Conservation (phyloP, 2,113 vertebrate species). For the Acrocephalus kingi region DNA sequence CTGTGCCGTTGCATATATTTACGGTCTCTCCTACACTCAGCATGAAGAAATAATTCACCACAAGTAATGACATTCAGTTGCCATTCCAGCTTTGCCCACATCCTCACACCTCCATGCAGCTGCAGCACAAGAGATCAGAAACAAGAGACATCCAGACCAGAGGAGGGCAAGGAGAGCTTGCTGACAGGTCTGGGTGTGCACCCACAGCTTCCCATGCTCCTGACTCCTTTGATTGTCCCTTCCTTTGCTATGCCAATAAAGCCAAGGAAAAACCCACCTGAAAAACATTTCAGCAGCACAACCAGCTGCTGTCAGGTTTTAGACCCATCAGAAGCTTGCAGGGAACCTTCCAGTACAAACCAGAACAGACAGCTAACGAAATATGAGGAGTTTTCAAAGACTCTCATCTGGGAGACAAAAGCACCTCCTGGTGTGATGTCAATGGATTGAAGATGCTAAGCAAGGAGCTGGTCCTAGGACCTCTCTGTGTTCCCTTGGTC, state of each 20-base stretch:
- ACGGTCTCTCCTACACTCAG: neutral
- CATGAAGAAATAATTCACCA: slow-evolving; percentile 11
- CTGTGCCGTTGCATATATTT: neutral
- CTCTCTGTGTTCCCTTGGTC: neutral
- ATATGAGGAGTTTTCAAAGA: neutral
- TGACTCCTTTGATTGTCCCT: neutral
- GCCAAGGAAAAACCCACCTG: neutral
- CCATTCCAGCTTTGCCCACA: slow-evolving; percentile 20
- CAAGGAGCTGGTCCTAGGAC: neutral
- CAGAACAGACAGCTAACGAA: neutral
- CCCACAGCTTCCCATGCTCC: neutral
- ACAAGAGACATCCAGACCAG: neutral
- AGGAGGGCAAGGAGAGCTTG: neutral
- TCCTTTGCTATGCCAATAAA: neutral
- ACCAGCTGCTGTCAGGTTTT: neutral
- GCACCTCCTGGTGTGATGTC: neutral
- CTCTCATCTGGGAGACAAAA: neutral
- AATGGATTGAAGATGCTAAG: neutral
- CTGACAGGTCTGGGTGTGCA: neutral
- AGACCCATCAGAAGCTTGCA: neutral
- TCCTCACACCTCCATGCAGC: neutral
- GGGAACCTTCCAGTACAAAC: neutral
- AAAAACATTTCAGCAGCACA: neutral
- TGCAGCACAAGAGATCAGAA: neutral
- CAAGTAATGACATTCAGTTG: slow-evolving; percentile 19